These are phyloP conservation scores for Mormyrus proboscirostris DNA, from an alignment of 2,797 vertebrate genomes.

Conservation along the genomic window DNA sequence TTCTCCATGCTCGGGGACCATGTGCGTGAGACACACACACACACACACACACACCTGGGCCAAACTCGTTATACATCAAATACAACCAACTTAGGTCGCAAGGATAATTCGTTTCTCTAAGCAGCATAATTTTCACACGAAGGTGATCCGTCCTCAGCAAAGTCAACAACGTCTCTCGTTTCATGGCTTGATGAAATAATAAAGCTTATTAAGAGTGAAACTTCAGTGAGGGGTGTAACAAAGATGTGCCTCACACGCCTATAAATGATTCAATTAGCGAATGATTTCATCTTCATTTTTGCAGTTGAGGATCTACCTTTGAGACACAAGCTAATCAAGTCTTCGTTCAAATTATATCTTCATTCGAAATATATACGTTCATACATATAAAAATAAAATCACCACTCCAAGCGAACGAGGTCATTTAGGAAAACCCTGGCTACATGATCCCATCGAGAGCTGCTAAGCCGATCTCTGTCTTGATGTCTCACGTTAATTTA, in stretches of 20 bases:
- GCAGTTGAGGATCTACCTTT: not conserved
- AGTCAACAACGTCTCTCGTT: not conserved
- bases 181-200: not conserved
- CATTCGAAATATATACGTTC: not conserved
- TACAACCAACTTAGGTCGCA: not conserved
- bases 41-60: not conserved
- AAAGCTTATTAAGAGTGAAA: not conserved
- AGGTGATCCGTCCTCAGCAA: not conserved
- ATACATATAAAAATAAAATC: not conserved
- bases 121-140: not conserved
- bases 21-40: not conserved
- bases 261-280: not conserved
- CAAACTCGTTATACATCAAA: not conserved
- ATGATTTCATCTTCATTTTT: not conserved
- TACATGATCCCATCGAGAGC: not conserved
- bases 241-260: not conserved
- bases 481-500: not conserved
- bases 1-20: not conserved
- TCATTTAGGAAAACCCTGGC: not conserved
- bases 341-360: not conserved
- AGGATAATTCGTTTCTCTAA: not conserved
- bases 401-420: not conserved
- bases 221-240: not conserved
- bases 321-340: not conserved
- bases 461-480: not conserved